A percentile compares a stretch with the other conserved stretches of the same genome.
These are phyloP conservation scores for Rhinopomastus cyanomelas DNA, from an alignment of 2,113 vertebrate genomes.

Conservation along the genomic window DNA sequence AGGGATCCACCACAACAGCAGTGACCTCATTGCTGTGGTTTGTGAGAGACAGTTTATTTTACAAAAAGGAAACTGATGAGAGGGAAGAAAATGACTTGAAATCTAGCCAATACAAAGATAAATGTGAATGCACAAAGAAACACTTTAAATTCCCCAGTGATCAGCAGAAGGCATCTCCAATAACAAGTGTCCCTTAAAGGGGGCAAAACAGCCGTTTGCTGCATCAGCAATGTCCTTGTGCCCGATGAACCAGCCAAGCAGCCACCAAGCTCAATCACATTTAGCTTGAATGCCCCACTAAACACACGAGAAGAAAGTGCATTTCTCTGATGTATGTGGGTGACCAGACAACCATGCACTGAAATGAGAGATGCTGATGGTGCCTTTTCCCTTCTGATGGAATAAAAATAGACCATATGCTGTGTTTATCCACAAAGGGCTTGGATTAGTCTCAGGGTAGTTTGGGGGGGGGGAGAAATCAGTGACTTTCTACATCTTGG, in stretches of 20 bases:
- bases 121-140: neutral
- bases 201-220: neutral
- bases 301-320: neutral
- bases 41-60: neutral
- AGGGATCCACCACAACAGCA: neutral
- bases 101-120: neutral
- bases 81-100: neutral
- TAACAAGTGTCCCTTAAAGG: neutral
- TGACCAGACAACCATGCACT: neutral
- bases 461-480: neutral
- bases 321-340: accelerated
- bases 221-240: neutral
- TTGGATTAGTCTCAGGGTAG: neutral
- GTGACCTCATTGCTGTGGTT: neutral
- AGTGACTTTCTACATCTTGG: accelerated
- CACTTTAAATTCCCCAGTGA: neutral
- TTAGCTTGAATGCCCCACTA: neutral
- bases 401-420: neutral
- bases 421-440: neutral
- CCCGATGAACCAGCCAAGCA: neutral
- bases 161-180: neutral
- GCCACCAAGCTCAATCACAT: neutral
- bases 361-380: neutral
- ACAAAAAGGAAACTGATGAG: neutral
- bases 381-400: neutral